Percentiles rank a stretch among this genome's conserved stretches.
Evolutionary conservation across 2,113 vertebrate genomes (phyloP).

Genomic region (Struthio camelus): DNA sequence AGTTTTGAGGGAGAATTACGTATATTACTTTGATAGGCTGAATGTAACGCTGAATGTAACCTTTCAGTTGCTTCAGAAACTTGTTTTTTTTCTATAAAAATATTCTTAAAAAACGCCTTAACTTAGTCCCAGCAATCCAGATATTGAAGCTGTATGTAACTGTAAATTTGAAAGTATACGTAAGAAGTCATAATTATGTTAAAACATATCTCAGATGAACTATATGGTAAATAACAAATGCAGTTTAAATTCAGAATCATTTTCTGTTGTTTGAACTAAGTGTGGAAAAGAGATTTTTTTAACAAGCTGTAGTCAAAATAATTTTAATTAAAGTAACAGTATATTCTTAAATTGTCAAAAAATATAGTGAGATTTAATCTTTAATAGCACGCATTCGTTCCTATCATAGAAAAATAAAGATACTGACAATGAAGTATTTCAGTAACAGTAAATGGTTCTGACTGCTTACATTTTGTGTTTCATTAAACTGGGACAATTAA

Average conservation of each 20-base stretch:
- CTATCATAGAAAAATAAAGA: background rate
- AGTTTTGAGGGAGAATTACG: background rate
- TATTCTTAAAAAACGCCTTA: background rate
- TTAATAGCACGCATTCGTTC: background rate
- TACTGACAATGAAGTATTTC: background rate
- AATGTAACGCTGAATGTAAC: background rate
- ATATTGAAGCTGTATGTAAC: background rate
- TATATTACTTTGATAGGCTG: background rate
- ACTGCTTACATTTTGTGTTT: background rate
- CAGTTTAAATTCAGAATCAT: background rate
- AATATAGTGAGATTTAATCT: background rate
- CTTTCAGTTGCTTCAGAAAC: background rate
- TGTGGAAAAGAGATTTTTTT: background rate
- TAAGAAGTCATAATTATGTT: background rate
- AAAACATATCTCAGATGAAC: background rate
- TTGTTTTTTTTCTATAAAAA: background rate
- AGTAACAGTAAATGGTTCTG: background rate
- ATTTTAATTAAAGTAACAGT: background rate
- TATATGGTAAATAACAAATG: background rate
- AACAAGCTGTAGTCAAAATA: background rate
- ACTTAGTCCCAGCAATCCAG: background rate
- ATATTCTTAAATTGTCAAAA: background rate
- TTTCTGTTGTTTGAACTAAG: background rate
- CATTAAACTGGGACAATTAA: background rate
- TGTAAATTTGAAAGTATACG: background rate